Percentiles rank a stretch among this genome's conserved stretches.
Evolutionary conservation across 1,140 invertebrate species (phyloP).

Genomic region (Zaprionus nigranus): DNA sequence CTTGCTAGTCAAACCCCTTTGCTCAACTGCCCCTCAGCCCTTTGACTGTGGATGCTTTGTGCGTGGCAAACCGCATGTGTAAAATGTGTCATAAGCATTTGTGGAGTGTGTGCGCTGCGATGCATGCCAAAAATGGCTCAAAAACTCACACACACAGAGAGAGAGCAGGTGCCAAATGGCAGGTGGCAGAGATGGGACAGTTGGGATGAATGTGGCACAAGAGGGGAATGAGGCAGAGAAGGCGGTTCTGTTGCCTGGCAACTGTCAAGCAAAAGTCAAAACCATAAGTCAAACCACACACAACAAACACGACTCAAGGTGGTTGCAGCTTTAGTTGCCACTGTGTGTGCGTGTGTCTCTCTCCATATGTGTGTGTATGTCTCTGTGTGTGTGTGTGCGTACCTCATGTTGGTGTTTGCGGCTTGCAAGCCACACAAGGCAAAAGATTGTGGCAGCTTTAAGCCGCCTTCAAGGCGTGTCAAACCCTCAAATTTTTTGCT

Average conservation of each 20-base stretch:
- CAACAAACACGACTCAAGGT: slow-evolving; percentile 47
- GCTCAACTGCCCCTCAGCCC: too few relatives aligned
- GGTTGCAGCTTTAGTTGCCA: slow-evolving; percentile 31
- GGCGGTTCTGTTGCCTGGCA: background rate
- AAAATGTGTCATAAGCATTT: slow-evolving; percentile 74
- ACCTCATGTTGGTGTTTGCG: slow-evolving; percentile 31
- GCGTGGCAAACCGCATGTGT: slow-evolving; percentile 60
- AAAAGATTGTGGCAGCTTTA: slow-evolving; percentile 46
- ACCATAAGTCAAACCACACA: slow-evolving; percentile 69
- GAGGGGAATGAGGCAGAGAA: background rate
- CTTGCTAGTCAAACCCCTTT: background rate
- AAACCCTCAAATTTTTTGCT: slow-evolving; percentile 9
- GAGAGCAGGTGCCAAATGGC: slow-evolving; percentile 38
- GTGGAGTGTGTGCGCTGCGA: slow-evolving; percentile 44
- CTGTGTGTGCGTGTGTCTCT: background rate
- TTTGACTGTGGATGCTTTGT: slow-evolving; percentile 4
- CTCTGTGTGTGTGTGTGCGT: slow-evolving; percentile 1
- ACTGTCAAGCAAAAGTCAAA: slow-evolving; percentile 64
- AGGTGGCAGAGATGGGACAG: slow-evolving; percentile 11
- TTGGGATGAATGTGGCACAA: background rate
- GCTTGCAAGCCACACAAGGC: slow-evolving; percentile 34
- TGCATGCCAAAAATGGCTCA: slow-evolving; percentile 51
- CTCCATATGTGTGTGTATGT: slow-evolving; percentile 3
- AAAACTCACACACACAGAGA: slow-evolving; percentile 36
- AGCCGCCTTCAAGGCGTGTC: slow-evolving; percentile 27